Base-by-base conservation (phyloP, 37 sponge, comb jelly and placozoan genomes). In the Oscarella lobularis region DNA sequence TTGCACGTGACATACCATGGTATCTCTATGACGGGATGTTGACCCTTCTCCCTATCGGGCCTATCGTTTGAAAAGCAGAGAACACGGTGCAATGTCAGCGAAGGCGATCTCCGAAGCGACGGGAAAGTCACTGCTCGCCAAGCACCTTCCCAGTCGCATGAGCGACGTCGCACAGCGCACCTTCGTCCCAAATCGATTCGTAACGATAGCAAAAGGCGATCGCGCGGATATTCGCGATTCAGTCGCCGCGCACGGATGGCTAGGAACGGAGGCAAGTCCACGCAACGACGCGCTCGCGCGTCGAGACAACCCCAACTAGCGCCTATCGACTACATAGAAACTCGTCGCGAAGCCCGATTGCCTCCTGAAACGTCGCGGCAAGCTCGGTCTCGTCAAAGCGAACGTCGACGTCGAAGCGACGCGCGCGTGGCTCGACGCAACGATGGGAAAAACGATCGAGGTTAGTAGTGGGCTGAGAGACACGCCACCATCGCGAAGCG, bases 361-460 rank as follows among this genome's bases (percentile, higher is more conserved):
- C 79, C 88, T 96, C 33, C 84, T 96, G 35, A 96, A 96, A 77
- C 77, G 97, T 31, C 82, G 97, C 72, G 97, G 97, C 2, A 96
- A 96, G 77, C 80, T 92, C 2, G 93, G 93, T 14, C 86, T 96
- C n/a, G 79, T 96, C 34, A 84, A 87, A 66, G 86, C 90, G 39
- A 74, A 96, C 67, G 81, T 80, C 0, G 71, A 66, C 71, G 40
- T 87, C 76, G 80, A 37, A 0, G 90, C 77, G 4, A 87, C 81
- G 1, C 67, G 72, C 33, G 78, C 74, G 35, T 96, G 97, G 97
- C 70, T 96, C 1, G 37, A 66, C 1, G 86, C 82, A 5, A 40
- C 65, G 31, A 89, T 87, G 86, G 81, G 81, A 14, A 75, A 87
- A 35, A 80, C 88, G 33, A 37, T 83, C 33, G 35, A 27, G 31